These are phyloP conservation scores for Numenius arquata DNA, from an alignment of 2,113 vertebrate genomes.

Conservation along the genomic window DNA sequence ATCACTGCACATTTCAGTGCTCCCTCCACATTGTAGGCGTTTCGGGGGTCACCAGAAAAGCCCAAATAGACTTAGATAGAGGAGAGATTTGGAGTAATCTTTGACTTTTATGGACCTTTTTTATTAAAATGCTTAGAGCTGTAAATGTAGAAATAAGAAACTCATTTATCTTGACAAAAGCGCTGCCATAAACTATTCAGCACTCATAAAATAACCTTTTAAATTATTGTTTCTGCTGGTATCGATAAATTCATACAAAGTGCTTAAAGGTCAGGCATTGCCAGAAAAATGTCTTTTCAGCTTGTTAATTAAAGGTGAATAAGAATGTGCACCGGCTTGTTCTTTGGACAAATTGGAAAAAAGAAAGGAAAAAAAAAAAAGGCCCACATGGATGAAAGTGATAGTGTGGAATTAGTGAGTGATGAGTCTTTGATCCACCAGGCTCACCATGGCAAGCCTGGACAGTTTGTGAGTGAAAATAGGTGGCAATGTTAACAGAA, in stretches of 20 bases:
- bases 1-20: neutral
- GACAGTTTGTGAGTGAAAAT: neutral
- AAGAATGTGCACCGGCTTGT: neutral
- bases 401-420: neutral
- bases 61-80: neutral
- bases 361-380: neutral
- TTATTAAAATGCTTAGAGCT: conserved; percentile 63
- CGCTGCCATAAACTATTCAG: conserved; percentile 31
- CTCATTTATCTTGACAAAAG: conserved; percentile 63
- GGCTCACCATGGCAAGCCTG: neutral
- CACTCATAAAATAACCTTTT: conserved; percentile 46
- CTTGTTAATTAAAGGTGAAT: conserved; percentile 60
- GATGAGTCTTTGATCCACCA: neutral
- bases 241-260: conserved; percentile 41
- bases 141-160: conserved; percentile 58
- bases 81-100: conserved; percentile 46
- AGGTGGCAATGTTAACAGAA: neutral
- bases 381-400: neutral
- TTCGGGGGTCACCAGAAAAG: neutral
- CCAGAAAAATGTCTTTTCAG: conserved; percentile 49
- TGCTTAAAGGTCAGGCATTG: conserved; percentile 62
- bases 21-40: neutral
- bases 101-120: conserved; percentile 60
- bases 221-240: conserved; percentile 57
- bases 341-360: conserved; percentile 22